Evolutionary conservation across 2,888 invertebrate species (phyloP), one percentile per base, ranked within the genome.

Genomic region (Cyclophora albipunctata): DNA sequence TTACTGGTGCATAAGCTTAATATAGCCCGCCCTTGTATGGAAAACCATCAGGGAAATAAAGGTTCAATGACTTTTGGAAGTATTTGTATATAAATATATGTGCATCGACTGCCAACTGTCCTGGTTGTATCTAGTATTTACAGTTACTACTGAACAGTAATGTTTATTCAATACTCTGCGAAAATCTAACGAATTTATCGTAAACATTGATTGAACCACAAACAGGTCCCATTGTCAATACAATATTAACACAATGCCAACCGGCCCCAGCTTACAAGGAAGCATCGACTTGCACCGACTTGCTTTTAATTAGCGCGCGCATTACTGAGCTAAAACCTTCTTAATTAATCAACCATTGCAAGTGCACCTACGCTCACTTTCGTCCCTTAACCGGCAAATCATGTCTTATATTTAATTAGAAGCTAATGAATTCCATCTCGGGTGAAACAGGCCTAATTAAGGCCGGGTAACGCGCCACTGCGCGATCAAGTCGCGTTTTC

Each of bases 331-430:
- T 52, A 55, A 53, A 53, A 63, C 51, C 46, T 55, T 64, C 62
- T 66, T 73, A 81, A 80, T 79, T 74, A 80, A 79, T 79, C 77
- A 77, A 67, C 64, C 65, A 55, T 42, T 50, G 55, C 49, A 53
- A 65, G 60, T 54, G 69, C 76, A 73, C 76, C 75, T 69, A 77
- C 76, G 70, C 73, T 73, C 69, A 74, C 73, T 80, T 76, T 78
- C 72, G 68, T 53, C 40, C 63, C 77, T 76, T 75, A 75, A 74
- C 74, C 70, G 75, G 77, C 71, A 74, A 80, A 75, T 79, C 81
- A 77, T 80, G 82, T 74, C 70, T 69, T 71, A 74, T 75, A 75
- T 77, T 81, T 84, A 84, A 83, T 84, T 84, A 72, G 81, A 67
- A 63, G 66, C 69, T 82, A 83, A 84, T 82, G 78, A 84, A 82